phyloP scores from a whole-genome alignment of 1,140 invertebrate genomes.

The Daktulosphaira vitifoliae region DNA sequence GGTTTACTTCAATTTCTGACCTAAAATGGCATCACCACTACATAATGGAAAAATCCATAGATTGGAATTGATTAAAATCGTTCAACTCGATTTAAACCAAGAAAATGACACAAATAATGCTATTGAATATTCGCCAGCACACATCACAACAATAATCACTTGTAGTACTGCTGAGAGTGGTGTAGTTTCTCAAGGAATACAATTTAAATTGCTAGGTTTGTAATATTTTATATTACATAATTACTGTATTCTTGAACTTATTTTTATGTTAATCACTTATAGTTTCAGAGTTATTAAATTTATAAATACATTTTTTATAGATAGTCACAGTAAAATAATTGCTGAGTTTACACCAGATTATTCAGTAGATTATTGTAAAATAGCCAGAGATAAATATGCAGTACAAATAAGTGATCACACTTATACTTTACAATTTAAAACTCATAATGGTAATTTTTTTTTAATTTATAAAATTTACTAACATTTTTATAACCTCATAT shows the following conservation, averaged over 20 bases:
- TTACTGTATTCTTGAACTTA: neutral
- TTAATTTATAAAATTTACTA: neutral
- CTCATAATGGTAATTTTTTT: constrained; percentile 4
- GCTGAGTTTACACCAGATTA: constrained; percentile 1
- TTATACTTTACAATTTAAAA: constrained; percentile 16
- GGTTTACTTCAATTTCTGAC: too few species aligned
- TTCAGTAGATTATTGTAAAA: constrained; percentile 16
- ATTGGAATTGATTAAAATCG: constrained; percentile 5
- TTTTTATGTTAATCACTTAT: too few species aligned
- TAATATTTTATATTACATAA: neutral
- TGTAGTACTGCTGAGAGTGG: neutral
- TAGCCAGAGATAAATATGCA: constrained; percentile 15
- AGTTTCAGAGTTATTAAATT: too few species aligned
- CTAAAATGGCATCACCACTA: too few species aligned
- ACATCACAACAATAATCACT: neutral
- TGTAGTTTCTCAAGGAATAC: neutral
- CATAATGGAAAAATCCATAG: neutral
- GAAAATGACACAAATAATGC: neutral
- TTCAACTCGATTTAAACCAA: neutral
- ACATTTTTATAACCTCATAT: neutral
- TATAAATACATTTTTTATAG: too few species aligned
- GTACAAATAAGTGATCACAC: constrained; percentile 6
- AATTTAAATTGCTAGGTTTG: constrained; percentile 12
- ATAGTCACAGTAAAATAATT: constrained; percentile 5
- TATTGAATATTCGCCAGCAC: constrained; percentile 1